Evolutionary conservation across 1,140 invertebrate genomes (phyloP), one percentile per base, ranked within the genome.

Genomic region (Callitettix versicolor): DNA sequence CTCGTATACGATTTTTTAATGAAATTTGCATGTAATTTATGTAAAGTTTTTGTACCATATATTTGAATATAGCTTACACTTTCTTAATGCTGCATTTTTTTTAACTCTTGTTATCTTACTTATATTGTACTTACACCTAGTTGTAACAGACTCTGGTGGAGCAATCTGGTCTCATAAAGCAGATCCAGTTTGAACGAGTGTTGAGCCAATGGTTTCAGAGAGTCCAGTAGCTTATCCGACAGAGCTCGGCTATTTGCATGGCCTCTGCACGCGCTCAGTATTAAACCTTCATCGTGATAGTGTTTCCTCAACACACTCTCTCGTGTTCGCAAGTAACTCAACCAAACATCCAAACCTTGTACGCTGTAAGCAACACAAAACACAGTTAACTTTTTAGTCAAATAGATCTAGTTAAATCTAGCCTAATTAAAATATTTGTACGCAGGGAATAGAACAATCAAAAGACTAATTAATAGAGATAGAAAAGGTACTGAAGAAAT

Each of bases 251-350:
- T 77, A 38, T 77, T 76, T 1, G 77, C 65, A 59, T 79, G 77
- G 1, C 79, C 78, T 17, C 82, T 78, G 58, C 81, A 82, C 14
- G 77, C 80, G 26, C 83, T 76, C 49, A 86, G 76, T 48, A 88
- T 70, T 34, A 91, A 73, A 30, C 84, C 83, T 58, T 80, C 80
- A 7, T 76, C 73, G 17, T 75, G 79, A 65, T 91, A 93, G 67
- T 91, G 87, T 63, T 87, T 88, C 17, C 79, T 78, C n/a, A 91
- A 70, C 9, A 91, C 77, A 11, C 82, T 83, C 68, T 91, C 88
- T 49, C 87, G 77, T 1, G 86, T 88, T 59, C 85, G 77, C 12
- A 91, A 71, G 63, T 89, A 91, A 18, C 84, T 84, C 56, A 89
- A 77, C 87, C 88, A 93, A 22, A 87, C 87, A 62, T 90, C 88